phyloP scores from a whole-genome alignment of 1,140 invertebrate genomes.

The Gonatopus flavifemur region DNA sequence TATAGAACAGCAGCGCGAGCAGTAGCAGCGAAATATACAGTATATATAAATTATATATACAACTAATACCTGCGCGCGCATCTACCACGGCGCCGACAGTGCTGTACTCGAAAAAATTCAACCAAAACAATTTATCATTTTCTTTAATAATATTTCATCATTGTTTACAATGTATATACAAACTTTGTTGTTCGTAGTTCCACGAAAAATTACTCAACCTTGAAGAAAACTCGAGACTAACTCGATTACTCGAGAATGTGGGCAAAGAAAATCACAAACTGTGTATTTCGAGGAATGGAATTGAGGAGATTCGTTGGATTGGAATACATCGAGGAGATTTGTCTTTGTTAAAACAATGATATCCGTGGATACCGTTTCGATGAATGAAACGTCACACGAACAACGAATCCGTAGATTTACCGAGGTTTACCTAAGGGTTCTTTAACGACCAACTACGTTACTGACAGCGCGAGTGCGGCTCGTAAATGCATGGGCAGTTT shows the following conservation, averaged over 20 bases:
- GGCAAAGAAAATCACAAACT: neutral
- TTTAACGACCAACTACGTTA: neutral
- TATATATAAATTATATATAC: no score
- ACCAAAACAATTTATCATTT: neutral
- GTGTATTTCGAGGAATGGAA: neutral
- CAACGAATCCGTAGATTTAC: conserved; percentile 1
- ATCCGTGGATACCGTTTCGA: neutral
- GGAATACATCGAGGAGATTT: neutral
- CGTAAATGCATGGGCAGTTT: conserved; percentile 24
- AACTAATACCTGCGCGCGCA: conserved; percentile 46
- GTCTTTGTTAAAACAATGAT: neutral
- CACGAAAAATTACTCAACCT: neutral
- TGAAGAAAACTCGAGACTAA: neutral
- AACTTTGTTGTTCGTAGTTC: neutral
- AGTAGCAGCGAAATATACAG: no score
- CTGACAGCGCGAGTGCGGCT: conserved; percentile 22
- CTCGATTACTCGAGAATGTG: neutral
- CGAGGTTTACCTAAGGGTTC: no score
- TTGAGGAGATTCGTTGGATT: no score
- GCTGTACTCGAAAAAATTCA: neutral
- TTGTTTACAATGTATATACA: neutral
- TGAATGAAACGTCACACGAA: neutral
- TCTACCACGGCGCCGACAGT: conserved; percentile 19
- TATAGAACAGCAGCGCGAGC: conserved; percentile 12
- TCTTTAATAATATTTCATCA: neutral